These are phyloP conservation scores for Megamerina dolium DNA, from an alignment of 2,888 invertebrate genomes.

Conservation along the genomic window DNA sequence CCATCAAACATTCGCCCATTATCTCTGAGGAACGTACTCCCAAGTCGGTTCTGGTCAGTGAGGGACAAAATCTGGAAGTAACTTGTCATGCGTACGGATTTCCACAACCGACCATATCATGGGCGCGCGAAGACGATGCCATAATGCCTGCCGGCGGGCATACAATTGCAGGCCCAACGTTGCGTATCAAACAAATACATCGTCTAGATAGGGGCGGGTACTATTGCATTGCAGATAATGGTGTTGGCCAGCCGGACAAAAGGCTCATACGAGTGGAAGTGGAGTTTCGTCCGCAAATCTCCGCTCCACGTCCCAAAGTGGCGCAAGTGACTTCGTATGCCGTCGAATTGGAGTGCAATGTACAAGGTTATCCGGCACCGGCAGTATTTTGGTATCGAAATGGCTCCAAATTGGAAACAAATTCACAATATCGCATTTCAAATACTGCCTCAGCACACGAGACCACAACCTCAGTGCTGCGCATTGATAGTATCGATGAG, in stretches of 20 bases:
- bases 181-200: constrained; percentile 39
- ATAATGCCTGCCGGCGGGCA: constrained; percentile 46
- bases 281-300: constrained; percentile 46
- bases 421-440: constrained; percentile 37
- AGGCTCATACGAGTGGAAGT: constrained; percentile 44
- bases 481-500: constrained; percentile 36
- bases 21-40: constrained; percentile 39
- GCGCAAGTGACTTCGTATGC: constrained; percentile 40
- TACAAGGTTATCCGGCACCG: constrained; percentile 47
- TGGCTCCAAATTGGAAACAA: constrained; percentile 37
- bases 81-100: constrained; percentile 72
- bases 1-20: constrained; percentile 43
- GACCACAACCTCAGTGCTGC: constrained; percentile 44
- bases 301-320: constrained; percentile 42
- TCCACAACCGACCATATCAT: constrained; percentile 64
- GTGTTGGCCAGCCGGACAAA: constrained; percentile 42
- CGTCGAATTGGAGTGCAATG: constrained; percentile 44
- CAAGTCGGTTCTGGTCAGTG: constrained; percentile 34
- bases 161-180: constrained; percentile 32
- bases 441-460: constrained; percentile 44
- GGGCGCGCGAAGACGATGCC: constrained; percentile 62
- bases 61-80: constrained; percentile 46
- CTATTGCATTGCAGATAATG: constrained; percentile 46
- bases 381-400: constrained; percentile 43
- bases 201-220: constrained; percentile 46